Evolutionary conservation across 2,113 vertebrate species (phyloP), one percentile per base, ranked within the genome.

Genomic region (Sorex fumeus): DNA sequence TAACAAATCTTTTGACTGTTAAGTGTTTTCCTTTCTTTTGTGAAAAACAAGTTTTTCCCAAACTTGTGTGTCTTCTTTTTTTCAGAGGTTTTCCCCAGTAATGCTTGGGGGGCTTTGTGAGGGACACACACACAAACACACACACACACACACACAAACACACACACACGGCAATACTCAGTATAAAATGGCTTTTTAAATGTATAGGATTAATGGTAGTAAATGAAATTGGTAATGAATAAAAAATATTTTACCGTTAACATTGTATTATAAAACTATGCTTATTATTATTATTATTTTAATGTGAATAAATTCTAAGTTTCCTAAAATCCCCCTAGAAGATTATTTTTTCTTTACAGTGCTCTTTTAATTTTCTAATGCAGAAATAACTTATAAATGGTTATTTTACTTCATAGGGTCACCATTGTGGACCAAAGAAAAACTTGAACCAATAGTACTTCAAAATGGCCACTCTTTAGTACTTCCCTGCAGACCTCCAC

Each of bases 401-500:
- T 90, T 96, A 72, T 95, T 91, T 8, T 72, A 93, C 95, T 93
- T 43, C 84, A 2, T 95, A 99, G 99, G 99, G 90, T 99, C 99
- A 1, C 99, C 99, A 50, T 97, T 99, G 96, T 99, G 99, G 99
- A 99, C 99, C 0, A 99, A 99, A 98, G 99, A 99, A 98, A 99
- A 97, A 92, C 97, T 99, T 72, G 98, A 98, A 92, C 98, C 98
- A 82, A 98, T 99, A 77, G 94, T 97, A 0, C 98, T 99, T 84
- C 98, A 94, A 70, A 98, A 99, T 96, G 99, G 99, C 15, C 98
- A 98, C 91, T 97, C 98, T 43, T 94, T 99, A 69, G 98, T 99
- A 45, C 97, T 99, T 78, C 98, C 97, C 67, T 99, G 99, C 93
- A 98, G 98, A 84, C 99, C 99, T n/a, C 99, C 99, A 1, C 96